Evolutionary conservation across 1,140 invertebrate genomes (phyloP).

Genomic region (Zophobas atratus): DNA sequence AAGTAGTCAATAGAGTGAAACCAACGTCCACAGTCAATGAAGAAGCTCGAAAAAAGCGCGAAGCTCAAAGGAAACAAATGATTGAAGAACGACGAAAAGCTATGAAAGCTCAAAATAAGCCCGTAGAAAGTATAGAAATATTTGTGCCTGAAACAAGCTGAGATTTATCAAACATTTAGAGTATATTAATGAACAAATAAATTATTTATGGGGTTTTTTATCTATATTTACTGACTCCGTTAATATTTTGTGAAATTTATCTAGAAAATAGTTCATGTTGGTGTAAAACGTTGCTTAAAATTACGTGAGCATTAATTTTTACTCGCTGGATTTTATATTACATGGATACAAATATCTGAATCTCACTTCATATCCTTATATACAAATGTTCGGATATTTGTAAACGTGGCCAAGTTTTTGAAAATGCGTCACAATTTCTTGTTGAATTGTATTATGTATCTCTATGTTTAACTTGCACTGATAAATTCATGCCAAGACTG

Average conservation of each 20-base stretch:
- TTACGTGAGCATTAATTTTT: too few relatives aligned
- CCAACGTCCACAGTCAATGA: constrained; percentile 69
- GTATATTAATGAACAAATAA: constrained; percentile 32
- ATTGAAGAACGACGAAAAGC: constrained; percentile 83
- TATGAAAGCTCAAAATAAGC: constrained; percentile 71
- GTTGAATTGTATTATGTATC: constrained; percentile 23
- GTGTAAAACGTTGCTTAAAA: too few relatives aligned
- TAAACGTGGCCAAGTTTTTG: too few relatives aligned
- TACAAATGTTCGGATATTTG: neutral
- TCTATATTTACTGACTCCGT: constrained; percentile 10
- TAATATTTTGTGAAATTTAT: constrained; percentile 38
- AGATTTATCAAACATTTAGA: constrained; percentile 55
- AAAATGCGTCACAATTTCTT: too few relatives aligned
- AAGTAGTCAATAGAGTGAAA: constrained; percentile 68
- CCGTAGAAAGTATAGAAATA: constrained; percentile 72
- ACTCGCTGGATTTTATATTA: too few relatives aligned
- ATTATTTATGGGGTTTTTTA: constrained; percentile 26
- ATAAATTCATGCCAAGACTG: constrained; percentile 48
- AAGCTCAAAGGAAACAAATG: constrained; percentile 85
- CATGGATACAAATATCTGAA: neutral
- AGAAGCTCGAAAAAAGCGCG: constrained; percentile 76
- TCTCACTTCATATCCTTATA: neutral
- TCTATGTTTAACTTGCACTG: constrained; percentile 33
- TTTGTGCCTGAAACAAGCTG: constrained; percentile 73
- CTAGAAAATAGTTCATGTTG: neutral